Percentiles rank a stretch among this genome's conserved stretches.
Conservation (phyloP, 1,140 invertebrate species). For the Drosophila nigromelanica region DNA sequence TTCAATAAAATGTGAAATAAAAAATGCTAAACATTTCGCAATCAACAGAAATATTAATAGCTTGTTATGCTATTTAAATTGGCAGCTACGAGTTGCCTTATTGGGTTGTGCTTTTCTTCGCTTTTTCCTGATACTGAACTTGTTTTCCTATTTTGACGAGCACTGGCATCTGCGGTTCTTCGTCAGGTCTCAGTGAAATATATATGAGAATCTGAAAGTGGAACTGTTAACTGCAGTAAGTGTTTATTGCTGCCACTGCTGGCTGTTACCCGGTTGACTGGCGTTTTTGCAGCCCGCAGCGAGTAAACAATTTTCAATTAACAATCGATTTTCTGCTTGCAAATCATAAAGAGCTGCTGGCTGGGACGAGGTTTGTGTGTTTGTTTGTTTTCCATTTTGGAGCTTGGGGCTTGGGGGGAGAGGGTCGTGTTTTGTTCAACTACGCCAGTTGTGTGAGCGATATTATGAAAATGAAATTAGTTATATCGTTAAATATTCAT, state of each 20-base stretch:
- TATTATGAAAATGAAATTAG: slow-evolving; percentile 79
- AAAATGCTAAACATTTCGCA: too few relatives aligned
- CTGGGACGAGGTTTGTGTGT: background rate
- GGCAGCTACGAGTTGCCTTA: too few relatives aligned
- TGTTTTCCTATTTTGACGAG: background rate
- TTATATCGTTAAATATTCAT: slow-evolving; percentile 79
- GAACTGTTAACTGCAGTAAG: slow-evolving; percentile 2
- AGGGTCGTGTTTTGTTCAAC: background rate
- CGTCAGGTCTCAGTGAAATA: background rate
- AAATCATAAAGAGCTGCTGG: slow-evolving; percentile 23
- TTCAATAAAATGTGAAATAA: too few relatives aligned
- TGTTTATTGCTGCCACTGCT: background rate
- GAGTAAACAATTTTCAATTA: slow-evolving; percentile 47
- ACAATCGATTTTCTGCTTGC: slow-evolving; percentile 38
- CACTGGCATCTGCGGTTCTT: background rate
- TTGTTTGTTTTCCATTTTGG: slow-evolving; percentile 2
- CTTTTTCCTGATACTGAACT: background rate
- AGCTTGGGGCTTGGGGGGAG: background rate
- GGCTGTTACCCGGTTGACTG: slow-evolving; percentile 22
- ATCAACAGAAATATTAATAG: too few relatives aligned
- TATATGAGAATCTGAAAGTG: slow-evolving; percentile 8
- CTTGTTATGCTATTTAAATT: too few relatives aligned
- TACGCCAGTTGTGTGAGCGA: slow-evolving; percentile 18
- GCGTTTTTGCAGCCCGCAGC: slow-evolving; percentile 9
- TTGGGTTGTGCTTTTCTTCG: too few relatives aligned